Evolutionary conservation across 2,888 invertebrate species (phyloP).

Genomic region (Trachelus troglodyta): DNA sequence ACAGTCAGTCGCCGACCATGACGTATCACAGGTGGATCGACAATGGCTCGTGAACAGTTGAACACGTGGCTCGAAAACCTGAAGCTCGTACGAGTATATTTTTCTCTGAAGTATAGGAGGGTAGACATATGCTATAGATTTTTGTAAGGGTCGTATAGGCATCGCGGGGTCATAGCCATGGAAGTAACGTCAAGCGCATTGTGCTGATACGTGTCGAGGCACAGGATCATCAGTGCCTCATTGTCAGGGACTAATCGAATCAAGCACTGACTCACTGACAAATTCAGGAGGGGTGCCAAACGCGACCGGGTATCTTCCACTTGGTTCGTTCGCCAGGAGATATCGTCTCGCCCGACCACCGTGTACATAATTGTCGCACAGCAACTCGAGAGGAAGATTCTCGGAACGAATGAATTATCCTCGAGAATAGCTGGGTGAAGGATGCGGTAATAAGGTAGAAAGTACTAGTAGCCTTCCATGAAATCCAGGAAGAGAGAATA

Average conservation of each 20-base stretch:
- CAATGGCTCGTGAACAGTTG: slow-evolving; percentile 15
- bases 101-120: background rate
- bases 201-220: slow-evolving; percentile 47
- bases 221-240: slow-evolving; percentile 56
- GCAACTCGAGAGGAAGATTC: background rate
- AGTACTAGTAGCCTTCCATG: background rate
- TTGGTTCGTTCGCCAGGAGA: slow-evolving; percentile 19
- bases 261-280: slow-evolving; percentile 49
- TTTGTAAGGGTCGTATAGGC: slow-evolving; percentile 3
- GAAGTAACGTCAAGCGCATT: slow-evolving; percentile 44
- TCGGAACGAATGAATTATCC: background rate
- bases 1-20: background rate
- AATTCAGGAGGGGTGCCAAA: slow-evolving; percentile 19
- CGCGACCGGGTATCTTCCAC: slow-evolving; percentile 7
- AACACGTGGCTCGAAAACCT: background rate
- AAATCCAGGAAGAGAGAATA: background rate
- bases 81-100: background rate
- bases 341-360: background rate
- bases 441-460: background rate
- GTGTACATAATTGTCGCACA: background rate
- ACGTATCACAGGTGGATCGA: slow-evolving; percentile 33
- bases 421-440: background rate
- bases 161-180: slow-evolving; percentile 29
- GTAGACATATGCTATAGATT: slow-evolving; percentile 10
- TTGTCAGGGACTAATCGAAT: slow-evolving; percentile 58